These are phyloP conservation scores for Heliothis subflexa DNA, from an alignment of 1,140 invertebrate species.

Conservation along the genomic window DNA sequence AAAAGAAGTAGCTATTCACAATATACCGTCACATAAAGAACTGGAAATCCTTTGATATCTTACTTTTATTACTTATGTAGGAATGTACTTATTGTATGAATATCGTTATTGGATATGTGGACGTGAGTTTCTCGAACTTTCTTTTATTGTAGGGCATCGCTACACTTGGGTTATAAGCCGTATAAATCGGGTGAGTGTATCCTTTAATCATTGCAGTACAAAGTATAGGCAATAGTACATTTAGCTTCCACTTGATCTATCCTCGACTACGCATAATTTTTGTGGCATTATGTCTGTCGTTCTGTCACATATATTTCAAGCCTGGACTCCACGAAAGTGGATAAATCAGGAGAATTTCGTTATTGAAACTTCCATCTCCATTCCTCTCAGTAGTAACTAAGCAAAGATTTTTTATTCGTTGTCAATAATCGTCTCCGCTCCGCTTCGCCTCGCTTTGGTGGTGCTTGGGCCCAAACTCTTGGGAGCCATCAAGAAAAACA, in stretches of 20 bases:
- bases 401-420: too few species aligned
- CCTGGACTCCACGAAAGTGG: too few species aligned
- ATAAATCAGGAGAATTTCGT: not conserved
- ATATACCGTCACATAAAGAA: slow-evolving; percentile 51
- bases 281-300: too few species aligned
- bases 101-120: slow-evolving; percentile 36
- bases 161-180: not conserved
- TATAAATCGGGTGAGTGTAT: not conserved
- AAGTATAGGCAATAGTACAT: too few species aligned
- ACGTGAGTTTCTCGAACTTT: slow-evolving; percentile 31
- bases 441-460: too few species aligned
- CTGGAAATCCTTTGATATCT: slow-evolving; percentile 69
- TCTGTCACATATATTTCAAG: too few species aligned
- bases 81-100: slow-evolving; percentile 28
- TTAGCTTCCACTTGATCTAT: too few species aligned
- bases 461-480: too few species aligned
- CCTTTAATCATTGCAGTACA: not conserved
- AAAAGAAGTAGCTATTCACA: slow-evolving; percentile 53
- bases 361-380: not conserved
- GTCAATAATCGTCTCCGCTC: too few species aligned
- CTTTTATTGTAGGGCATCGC: slow-evolving; percentile 23
- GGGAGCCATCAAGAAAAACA: too few species aligned
- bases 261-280: too few species aligned
- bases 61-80: slow-evolving; percentile 50
- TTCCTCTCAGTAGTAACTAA: too few species aligned